Evolutionary conservation across 2,113 vertebrate genomes (phyloP), one percentile per base, ranked within the genome.

Genomic region (Leptodactylus fuscus): DNA sequence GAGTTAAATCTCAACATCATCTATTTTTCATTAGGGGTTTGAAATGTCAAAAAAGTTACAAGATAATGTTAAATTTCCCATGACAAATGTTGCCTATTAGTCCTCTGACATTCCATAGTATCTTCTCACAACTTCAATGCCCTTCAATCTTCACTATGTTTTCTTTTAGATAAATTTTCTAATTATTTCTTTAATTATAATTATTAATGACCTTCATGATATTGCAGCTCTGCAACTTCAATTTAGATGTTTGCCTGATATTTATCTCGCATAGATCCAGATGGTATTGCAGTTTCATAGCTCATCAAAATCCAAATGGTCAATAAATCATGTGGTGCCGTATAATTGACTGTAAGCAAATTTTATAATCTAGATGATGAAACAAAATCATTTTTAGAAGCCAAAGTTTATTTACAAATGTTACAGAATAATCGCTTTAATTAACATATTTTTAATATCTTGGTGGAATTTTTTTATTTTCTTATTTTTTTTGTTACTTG

Each of bases 231-330:
- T 41, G 48, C 67, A 82, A 73, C 67, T 70, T 81, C 36, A 48
- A 65, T 49, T 49, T 49, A 71, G 69, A 36, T 46, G 36, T 73
- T 29, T 29, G 48, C 48, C 32, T 44, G 51, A 49, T 51, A 70
- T 70, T 82, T 49, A 82, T 73, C n/a, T 73, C 29, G 15, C 48
- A 70, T 53, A 82, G 81, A n/a, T 73, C 67, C 81, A 82, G 81
- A 82, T 82, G 65, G 67, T n/a, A 82, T 34, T 55, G 48, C 49
- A 82, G 29, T 73, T 77, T 77, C 74, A 51, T 82, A 38, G 67
- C 49, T 73, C 65, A 73, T 82, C 81, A 82, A 73, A 70, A 51
- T 51, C 46, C 69, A 38, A 51, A 51, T 82, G 81, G 81, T 55
- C 81, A 70, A 82, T 82, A 73, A 70, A 82, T 71, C 81, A 82